Base-by-base conservation (phyloP, 2,888 invertebrate species). In the Panopea generosa region DNA sequence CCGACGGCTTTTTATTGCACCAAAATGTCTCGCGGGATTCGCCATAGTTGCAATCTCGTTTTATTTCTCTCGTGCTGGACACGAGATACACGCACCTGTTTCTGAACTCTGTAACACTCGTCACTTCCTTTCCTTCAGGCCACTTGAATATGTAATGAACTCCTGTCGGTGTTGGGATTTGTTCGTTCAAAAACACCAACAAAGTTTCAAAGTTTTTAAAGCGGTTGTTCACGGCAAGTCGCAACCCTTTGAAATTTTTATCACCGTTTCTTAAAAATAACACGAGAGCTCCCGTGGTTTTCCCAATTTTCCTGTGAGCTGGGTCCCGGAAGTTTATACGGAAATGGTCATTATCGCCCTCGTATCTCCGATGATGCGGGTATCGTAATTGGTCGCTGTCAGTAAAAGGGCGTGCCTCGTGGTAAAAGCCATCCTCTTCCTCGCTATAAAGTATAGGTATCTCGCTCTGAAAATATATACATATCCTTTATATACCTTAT, bases 251-350 rank as follows among this genome's bases (percentile, higher is more conserved):
- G 90, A 96, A 97, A 91, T 97, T 97, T 0, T 97, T 96, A 91
- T 98, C 98, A 2, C 98, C 98, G 94, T 98, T 98, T 91, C 97
- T 95, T 93, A 96, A 98, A 93, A 98, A 98, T 1, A 96, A 95
- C 70, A 98, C 96, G 22, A 77, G 66, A 1, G 67, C 70, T 14
- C 82, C 77, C 24, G 65, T 69, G 1, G 66, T 50, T 56, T 56
- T 26, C 6, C 62, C 66, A 29, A 62, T 33, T 40, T 76, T 77
- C 45, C 62, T 63, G 57, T 74, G 68, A 2, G 72, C 73, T n/a
- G 76, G 68, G 59, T 76, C 68, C 9, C 71, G 56, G 45, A 59
- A 73, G 50, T 74, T 61, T 16, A 53, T 24, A 6, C 74, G 56
- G 11, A 63, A 29, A n/a, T 68, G 53, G 18, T 77, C 70, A 11